Percentiles rank a stretch among this genome's conserved stretches.
Conservation (phyloP, 2,113 vertebrate species). For the Pogona vitticeps region DNA sequence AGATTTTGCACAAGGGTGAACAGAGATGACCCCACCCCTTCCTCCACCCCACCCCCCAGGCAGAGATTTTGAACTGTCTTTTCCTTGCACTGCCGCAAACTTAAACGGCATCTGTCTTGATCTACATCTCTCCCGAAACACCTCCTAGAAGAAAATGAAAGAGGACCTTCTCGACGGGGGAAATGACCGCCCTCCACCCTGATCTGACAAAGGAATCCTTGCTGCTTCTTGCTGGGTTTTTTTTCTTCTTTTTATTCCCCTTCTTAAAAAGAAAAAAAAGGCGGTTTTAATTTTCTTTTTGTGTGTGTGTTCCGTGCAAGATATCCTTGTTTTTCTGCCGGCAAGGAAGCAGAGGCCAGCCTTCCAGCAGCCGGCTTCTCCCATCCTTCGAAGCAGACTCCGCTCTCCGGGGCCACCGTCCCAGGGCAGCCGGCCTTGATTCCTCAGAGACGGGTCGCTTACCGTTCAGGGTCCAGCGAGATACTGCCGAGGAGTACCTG, state of each 20-base stretch:
- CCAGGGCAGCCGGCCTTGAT: not conserved
- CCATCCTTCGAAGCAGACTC: not conserved
- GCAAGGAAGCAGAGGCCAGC: not conserved
- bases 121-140: not conserved
- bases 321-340: not conserved
- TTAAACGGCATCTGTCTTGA: not conserved
- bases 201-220: not conserved
- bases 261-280: not conserved
- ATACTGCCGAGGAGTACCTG: slow-evolving; percentile 3
- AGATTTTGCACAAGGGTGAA: slow-evolving; percentile 33
- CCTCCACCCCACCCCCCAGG: not conserved
- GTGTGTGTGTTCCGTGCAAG: not conserved
- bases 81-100: not conserved
- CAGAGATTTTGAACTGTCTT: not conserved
- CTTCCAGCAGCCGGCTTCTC: not conserved
- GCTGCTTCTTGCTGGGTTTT: too few relatives aligned
- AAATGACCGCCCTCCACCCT: not conserved
- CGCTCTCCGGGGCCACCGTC: not conserved
- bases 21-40: not conserved
- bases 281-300: not conserved
- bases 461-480: not conserved
- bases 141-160: not conserved
- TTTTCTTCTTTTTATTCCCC: too few relatives aligned
- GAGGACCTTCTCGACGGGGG: not conserved
- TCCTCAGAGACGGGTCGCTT: not conserved